Base-by-base conservation (phyloP, 2,888 invertebrate species). In the Gymnocheta viridis region DNA sequence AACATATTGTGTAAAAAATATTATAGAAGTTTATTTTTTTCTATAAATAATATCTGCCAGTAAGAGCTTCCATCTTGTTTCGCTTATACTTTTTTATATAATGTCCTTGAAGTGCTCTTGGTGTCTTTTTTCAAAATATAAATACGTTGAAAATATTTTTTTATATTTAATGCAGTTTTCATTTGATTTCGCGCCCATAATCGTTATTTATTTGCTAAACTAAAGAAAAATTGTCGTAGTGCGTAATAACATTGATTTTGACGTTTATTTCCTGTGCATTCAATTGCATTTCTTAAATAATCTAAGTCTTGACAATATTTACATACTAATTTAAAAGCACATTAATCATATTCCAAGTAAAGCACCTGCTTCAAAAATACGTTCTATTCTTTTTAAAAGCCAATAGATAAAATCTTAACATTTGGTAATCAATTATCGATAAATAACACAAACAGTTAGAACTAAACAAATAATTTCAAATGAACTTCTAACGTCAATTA, bases 401-500 rank as follows among this genome's bases (percentile, higher is more conserved):
- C 32, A 12, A 54, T 41, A 58, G 80, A 72, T 84, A 76, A 51
- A 72, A 72, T 77, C 72, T 66, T 60, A 67, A 41, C 66, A 73
- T 54, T 77, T 66, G 80, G 67, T 84, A 84, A 84, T 84, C 80
- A 84, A 84, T 84, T 84, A 80, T 62, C 60, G 60, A 60, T 29
- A 60, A 74, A 69, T 60, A 67, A 69, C 24, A 27, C 22, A 32
- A 58, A 12, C 35, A 66, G 14, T 29, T 9, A 24, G n/a, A 7
- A 14, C 10, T 51, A 24, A 6, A 9, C 56, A 29, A 73, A 66
- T 38, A 58, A 66, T 19, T 73, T 73, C 29, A 38, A 80, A 51
- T 60, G 32, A 73, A 67, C 47, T 74, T 73, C 54, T 74, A 74
- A 69, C 67, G 62, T 27, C 49, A 67, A 60, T 80, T 67, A 66